Conservation (phyloP, 2,797 vertebrate species). For the Hippocampus kuda region DNA sequence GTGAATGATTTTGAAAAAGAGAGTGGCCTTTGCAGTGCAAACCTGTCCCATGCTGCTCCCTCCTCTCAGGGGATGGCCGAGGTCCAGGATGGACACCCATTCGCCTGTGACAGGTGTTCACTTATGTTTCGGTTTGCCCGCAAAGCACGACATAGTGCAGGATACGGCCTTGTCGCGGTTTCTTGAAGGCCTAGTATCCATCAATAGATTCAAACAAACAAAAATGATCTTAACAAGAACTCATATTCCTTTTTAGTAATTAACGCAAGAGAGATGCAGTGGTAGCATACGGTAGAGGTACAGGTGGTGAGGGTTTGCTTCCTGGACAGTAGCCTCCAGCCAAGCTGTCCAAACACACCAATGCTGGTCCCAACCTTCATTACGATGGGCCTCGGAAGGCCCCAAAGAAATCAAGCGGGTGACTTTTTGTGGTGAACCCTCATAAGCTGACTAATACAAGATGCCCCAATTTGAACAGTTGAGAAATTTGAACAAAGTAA, state of each 20-base stretch:
- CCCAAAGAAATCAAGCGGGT: not conserved
- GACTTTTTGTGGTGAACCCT: not conserved
- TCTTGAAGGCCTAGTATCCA: not conserved
- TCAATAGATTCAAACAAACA: not conserved
- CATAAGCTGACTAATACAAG: not conserved
- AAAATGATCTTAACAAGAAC: not conserved
- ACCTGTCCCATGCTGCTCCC: slow-evolving; percentile 61
- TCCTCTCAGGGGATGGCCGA: slow-evolving; percentile 78
- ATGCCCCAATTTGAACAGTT: not conserved
- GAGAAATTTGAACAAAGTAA: no score
- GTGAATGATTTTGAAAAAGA: slow-evolving; percentile 70
- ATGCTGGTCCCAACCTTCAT: not conserved
- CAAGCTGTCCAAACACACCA: not conserved
- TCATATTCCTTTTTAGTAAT: not conserved
- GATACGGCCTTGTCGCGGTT: not conserved
- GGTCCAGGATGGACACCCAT: slow-evolving; percentile 77
- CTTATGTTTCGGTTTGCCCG: not conserved
- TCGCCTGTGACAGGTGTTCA: slow-evolving; percentile 68
- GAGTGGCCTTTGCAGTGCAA: slow-evolving; percentile 46
- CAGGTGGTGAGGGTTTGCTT: not conserved
- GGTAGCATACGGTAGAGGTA: not conserved
- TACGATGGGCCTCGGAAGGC: not conserved
- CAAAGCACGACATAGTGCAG: not conserved
- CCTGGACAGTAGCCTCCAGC: not conserved
- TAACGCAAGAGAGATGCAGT: not conserved